phyloP scores from a whole-genome alignment of 92 coral and sea anemone genomes.

The Galaxea fascicularis region DNA sequence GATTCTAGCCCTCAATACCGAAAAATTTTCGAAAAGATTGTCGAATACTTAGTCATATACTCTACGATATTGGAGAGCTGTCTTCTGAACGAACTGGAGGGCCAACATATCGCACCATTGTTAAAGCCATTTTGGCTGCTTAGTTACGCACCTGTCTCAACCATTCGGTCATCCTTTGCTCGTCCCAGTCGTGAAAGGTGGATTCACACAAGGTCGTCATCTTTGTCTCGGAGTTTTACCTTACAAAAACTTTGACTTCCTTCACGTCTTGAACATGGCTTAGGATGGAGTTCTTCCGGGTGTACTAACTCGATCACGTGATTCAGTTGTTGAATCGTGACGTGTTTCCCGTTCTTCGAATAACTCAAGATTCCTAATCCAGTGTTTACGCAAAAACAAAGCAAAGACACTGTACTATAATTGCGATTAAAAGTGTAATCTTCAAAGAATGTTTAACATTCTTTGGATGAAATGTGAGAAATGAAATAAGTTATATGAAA shows the following conservation, averaged over 20 bases:
- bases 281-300: slow-evolving; percentile 31
- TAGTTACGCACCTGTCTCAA: slow-evolving; percentile 61
- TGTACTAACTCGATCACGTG: background rate
- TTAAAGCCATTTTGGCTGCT: background rate
- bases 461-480: too few species aligned
- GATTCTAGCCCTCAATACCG: slow-evolving; percentile 6
- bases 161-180: slow-evolving; percentile 56
- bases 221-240: slow-evolving; percentile 19
- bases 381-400: background rate
- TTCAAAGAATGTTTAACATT: too few species aligned
- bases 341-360: background rate
- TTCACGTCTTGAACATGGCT: background rate
- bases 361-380: background rate
- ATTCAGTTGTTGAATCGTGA: background rate
- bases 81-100: slow-evolving; percentile 5
- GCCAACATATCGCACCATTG: slow-evolving; percentile 28
- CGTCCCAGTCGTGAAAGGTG: slow-evolving; percentile 50
- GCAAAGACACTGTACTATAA: background rate
- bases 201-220: slow-evolving; percentile 60
- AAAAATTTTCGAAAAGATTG: background rate
- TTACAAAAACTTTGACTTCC: background rate
- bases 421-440: background rate
- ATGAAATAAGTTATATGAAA: background rate
- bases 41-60: background rate
- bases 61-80: slow-evolving; percentile 34